A percentile compares a stretch with the other conserved stretches of the same genome.
Conservation (phyloP, 1,140 invertebrate species). For the Chlorops oryzae region DNA sequence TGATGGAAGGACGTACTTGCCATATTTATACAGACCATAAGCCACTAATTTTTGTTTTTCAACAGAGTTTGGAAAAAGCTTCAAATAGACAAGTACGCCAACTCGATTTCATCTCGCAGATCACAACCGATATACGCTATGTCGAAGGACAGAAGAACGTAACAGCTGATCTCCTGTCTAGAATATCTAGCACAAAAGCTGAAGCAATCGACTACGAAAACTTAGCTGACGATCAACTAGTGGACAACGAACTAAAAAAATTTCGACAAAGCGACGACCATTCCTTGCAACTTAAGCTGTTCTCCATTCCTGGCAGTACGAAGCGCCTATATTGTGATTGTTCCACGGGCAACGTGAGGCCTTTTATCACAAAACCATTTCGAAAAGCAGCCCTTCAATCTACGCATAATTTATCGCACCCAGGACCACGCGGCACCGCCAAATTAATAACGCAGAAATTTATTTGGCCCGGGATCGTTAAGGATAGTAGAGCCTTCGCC, state of each 20-base stretch:
- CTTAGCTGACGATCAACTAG: background rate
- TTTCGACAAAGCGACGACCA: background rate
- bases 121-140: slow-evolving; percentile 37
- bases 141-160: slow-evolving; percentile 36
- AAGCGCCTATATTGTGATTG: background rate
- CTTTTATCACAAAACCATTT: background rate
- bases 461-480: background rate
- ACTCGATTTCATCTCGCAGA: slow-evolving; percentile 43
- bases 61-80: slow-evolving; percentile 2
- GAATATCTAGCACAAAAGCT: slow-evolving; percentile 18
- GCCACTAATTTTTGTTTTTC: slow-evolving; percentile 38
- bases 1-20: slow-evolving; percentile 34
- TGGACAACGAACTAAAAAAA: background rate
- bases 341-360: background rate
- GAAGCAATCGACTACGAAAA: background rate
- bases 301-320: background rate
- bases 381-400: background rate
- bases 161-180: slow-evolving; percentile 35
- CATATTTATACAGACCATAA: slow-evolving; percentile 47
- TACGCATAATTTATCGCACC: background rate
- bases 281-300: background rate
- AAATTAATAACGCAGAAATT: background rate
- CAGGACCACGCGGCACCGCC: background rate
- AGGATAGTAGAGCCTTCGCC: background rate
- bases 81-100: slow-evolving; percentile 24